These are phyloP conservation scores for Sarotherodon lohbergeri DNA, from an alignment of 2,113 vertebrate species.

Conservation along the genomic window DNA sequence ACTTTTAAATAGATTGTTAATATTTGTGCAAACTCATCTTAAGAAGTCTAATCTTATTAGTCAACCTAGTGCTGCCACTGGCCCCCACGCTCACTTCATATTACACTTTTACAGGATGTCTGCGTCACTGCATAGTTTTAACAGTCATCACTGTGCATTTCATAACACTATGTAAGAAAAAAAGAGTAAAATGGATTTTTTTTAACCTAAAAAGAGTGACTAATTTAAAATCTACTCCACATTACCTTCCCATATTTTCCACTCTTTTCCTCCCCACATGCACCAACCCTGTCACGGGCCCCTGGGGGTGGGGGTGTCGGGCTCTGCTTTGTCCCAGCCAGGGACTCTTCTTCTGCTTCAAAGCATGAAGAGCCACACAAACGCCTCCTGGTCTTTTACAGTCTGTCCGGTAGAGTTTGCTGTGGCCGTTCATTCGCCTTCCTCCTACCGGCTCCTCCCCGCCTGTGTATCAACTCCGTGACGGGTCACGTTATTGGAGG, in stretches of 20 bases:
- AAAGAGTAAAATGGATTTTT: not conserved
- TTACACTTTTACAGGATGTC: not conserved
- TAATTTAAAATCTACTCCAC: not conserved
- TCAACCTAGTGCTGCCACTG: not conserved
- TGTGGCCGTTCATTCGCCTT: slow-evolving; percentile 22
- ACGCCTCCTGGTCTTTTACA: slow-evolving; percentile 1
- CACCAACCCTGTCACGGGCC: not conserved
- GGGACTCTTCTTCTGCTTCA: not conserved
- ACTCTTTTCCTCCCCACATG: not conserved
- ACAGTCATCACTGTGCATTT: not conserved
- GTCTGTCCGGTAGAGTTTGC: slow-evolving; percentile 49
- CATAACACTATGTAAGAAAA: not conserved
- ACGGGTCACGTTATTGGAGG: slow-evolving; percentile 66
- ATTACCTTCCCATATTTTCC: not conserved
- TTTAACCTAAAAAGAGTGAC: not conserved
- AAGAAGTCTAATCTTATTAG: not conserved
- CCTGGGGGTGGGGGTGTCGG: not conserved
- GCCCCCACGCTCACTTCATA: not conserved
- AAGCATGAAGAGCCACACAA: not conserved
- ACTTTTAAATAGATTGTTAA: not conserved
- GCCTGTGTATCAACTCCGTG: slow-evolving; percentile 48
- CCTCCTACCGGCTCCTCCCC: slow-evolving; percentile 46
- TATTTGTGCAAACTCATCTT: not conserved
- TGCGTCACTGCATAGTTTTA: not conserved
- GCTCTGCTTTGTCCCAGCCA: not conserved